These are phyloP conservation scores for Formica aserva DNA, from an alignment of 2,888 invertebrate genomes.

Conservation along the genomic window DNA sequence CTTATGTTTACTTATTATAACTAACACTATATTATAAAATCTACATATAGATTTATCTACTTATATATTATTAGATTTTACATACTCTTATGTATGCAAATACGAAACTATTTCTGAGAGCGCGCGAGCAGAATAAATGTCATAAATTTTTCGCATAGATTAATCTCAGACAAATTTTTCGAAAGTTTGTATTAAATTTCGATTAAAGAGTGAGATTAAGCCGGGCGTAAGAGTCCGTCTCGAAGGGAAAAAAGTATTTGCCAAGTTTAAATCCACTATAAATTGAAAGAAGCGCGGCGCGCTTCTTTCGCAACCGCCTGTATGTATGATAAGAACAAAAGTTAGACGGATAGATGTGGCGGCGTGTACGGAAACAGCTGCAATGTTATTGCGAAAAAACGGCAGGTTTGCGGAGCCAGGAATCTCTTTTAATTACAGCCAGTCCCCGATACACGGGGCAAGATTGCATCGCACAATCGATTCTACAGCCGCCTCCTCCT, in stretches of 20 bases:
- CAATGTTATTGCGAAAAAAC: constrained; percentile 37
- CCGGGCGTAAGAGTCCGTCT: constrained; percentile 11
- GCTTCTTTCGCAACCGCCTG: constrained; percentile 4
- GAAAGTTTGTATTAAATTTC: constrained; percentile 18
- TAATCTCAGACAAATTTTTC: not conserved
- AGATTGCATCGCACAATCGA: constrained; percentile 39
- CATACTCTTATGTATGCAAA: not conserved
- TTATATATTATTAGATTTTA: not conserved
- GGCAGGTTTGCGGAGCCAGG: not conserved
- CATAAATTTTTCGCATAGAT: not conserved
- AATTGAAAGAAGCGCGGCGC: constrained; percentile 2
- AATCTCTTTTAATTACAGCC: constrained; percentile 46
- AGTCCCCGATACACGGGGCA: constrained; percentile 25
- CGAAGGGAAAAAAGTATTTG: constrained; percentile 16
- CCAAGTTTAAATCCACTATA: constrained; percentile 35
- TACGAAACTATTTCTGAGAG: not conserved
- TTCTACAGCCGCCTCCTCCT: not conserved
- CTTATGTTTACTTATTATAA: not conserved
- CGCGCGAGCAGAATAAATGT: not conserved
- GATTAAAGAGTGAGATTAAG: constrained; percentile 25
- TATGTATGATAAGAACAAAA: constrained; percentile 7
- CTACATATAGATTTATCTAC: not conserved
- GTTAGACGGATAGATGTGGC: constrained; percentile 13
- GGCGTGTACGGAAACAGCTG: constrained; percentile 16
- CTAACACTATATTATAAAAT: not conserved